Base-by-base conservation (phyloP, 2,113 vertebrate species). In the Percopsis transmontana region DNA sequence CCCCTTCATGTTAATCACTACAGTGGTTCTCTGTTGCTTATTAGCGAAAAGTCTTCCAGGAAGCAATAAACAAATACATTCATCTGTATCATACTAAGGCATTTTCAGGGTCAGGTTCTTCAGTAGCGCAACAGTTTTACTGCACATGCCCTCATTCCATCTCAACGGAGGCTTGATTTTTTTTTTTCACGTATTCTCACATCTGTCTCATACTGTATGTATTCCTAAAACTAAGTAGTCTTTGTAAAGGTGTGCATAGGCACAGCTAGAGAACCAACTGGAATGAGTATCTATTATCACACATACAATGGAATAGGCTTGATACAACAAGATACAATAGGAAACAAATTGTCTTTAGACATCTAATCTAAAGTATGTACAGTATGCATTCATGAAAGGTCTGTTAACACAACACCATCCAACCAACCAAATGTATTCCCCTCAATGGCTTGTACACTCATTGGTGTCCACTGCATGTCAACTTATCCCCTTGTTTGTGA, bases 41-140 rank as follows among this genome's bases (percentile, higher is more conserved):
- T 20, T 11, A 76, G 23, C 63, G 45, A 47, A 41, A 51, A 55
- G 38, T 21, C 15, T 9, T 6, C 7, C 50, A 1, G 15, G 45
- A 48, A 53, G 66, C 57, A 10, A 66, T 41, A 58, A 23, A 45
- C 18, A 54, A 61, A 77, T 80, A 87, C 75, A 84, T 82, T 85
- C 75, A 83, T 21, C 69, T 60, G 77, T 33, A 80, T 77, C 66
- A 74, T 65, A 79, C 82, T 77, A 80, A 85, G 86, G 81, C 85
- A 78, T 41, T 69, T 71, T 74, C 24, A 65, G 47, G 62, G 38
- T 55, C 45, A n/a, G 19, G 50, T 40, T 63, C 55, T 40, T 68
- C 69, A 60, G 70, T 58, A 44, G n/a, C 41, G 41, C 66, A 54
- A 42, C 58, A 20, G 48, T 77, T 82, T 74, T 68, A 72, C 55